A percentile compares a stretch with the other conserved stretches of the same genome.
Conservation (phyloP, 1,140 invertebrate genomes). For the Scaptomyza montana region DNA sequence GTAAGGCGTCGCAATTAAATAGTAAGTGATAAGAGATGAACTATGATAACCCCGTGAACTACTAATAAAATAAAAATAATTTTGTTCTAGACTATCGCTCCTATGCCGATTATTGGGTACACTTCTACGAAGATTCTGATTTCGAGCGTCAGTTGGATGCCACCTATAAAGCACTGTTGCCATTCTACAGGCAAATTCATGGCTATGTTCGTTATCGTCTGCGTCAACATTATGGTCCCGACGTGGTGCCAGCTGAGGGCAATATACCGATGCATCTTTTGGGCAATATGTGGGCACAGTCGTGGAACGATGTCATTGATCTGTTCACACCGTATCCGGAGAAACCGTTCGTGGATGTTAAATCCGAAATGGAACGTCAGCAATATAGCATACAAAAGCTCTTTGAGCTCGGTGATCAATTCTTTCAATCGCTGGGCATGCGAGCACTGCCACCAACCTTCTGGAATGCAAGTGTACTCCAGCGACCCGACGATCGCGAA, state of each 20-base stretch:
- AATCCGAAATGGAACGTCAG: constrained; percentile 83
- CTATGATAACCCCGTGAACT: constrained; percentile 33
- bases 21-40: constrained; percentile 86
- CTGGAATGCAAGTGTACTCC: constrained; percentile 91
- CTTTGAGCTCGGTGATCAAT: constrained; percentile 89
- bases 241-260: constrained; percentile 70
- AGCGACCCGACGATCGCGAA: constrained; percentile 86
- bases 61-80: constrained; percentile 3
- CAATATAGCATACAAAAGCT: constrained; percentile 82
- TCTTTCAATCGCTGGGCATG: constrained; percentile 93
- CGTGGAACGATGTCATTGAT: constrained; percentile 89
- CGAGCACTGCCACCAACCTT: constrained; percentile 91
- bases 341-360: constrained; percentile 87
- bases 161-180: constrained; percentile 85
- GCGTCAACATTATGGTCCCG: constrained; percentile 84
- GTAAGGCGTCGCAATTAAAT: constrained; percentile 90
- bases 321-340: constrained; percentile 88
- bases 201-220: constrained; percentile 86
- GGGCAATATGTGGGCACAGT: constrained; percentile 91
- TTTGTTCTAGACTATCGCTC: constrained; percentile 58
- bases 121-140: constrained; percentile 86
- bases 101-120: constrained; percentile 84
- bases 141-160: constrained; percentile 84
- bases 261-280: constrained; percentile 83
- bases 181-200: constrained; percentile 87